These are phyloP conservation scores for Pelobates fuscus DNA, from an alignment of 2,113 vertebrate species.

Conservation along the genomic window DNA sequence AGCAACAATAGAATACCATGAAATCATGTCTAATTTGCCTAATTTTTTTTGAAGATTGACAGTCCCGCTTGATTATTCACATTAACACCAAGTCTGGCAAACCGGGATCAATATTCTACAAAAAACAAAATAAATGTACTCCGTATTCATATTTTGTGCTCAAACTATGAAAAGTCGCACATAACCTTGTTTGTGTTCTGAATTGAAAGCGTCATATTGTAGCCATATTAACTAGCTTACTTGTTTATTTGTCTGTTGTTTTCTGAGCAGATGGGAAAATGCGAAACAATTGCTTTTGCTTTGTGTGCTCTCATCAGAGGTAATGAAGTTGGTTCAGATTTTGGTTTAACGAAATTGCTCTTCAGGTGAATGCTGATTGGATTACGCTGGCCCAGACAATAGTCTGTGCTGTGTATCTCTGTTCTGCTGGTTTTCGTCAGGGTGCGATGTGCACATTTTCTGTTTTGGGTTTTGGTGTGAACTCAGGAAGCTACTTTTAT, in stretches of 20 bases:
- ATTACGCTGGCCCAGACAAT: slow-evolving; percentile 23
- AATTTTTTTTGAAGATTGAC: slow-evolving; percentile 70
- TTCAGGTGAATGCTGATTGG: slow-evolving; percentile 24
- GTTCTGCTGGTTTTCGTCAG: slow-evolving; percentile 6
- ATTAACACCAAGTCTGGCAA: slow-evolving; percentile 57
- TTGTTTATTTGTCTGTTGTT: neutral
- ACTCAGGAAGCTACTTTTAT: slow-evolving; percentile 6
- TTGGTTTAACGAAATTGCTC: neutral
- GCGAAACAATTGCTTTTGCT: neutral
- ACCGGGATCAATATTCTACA: slow-evolving; percentile 57
- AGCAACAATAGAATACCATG: slow-evolving; percentile 72
- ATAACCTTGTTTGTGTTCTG: slow-evolving; percentile 48
- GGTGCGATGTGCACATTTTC: slow-evolving; percentile 8
- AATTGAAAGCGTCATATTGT: neutral
- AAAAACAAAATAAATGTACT: slow-evolving; percentile 55
- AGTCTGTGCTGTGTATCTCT: neutral
- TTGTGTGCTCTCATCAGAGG: neutral
- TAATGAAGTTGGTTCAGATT: slow-evolving; percentile 7
- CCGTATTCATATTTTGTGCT: slow-evolving; percentile 52
- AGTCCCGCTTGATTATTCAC: slow-evolving; percentile 57
- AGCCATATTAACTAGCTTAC: slow-evolving; percentile 5
- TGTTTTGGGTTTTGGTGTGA: slow-evolving; percentile 9
- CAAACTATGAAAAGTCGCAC: slow-evolving; percentile 53
- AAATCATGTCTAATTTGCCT: slow-evolving; percentile 70
- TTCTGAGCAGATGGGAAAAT: neutral